Percentiles rank a stretch among this genome's conserved stretches.
Evolutionary conservation across 2,113 vertebrate genomes (phyloP).

Genomic region (Poeciliopsis prolifica): DNA sequence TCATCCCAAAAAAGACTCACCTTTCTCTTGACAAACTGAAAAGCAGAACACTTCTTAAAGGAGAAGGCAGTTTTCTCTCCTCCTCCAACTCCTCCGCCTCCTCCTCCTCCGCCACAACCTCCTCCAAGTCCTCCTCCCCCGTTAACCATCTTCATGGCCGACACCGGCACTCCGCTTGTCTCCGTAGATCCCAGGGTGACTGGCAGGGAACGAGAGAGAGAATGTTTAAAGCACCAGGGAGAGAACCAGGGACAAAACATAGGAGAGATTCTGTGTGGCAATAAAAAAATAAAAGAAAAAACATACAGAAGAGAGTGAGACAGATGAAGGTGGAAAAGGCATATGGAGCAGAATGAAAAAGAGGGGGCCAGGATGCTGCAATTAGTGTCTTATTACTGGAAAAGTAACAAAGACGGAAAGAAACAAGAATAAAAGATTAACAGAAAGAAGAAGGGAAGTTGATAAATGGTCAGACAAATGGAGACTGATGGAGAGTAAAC

Average conservation of each 20-base stretch:
- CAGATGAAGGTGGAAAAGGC: constrained; percentile 41
- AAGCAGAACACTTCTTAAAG: constrained; percentile 98
- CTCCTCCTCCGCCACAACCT: constrained; percentile 61
- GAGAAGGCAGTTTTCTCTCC: constrained; percentile 97
- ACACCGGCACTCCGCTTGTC: constrained; percentile 71
- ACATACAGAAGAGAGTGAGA: constrained; percentile 25
- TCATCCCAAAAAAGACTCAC: constrained; percentile 78
- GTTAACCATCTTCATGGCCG: constrained; percentile 92
- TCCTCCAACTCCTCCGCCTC: constrained; percentile 75
- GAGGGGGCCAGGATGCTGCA: constrained; percentile 22
- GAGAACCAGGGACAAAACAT: constrained; percentile 14
- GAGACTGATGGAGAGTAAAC: constrained; percentile 42
- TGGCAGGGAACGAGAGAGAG: constrained; percentile 21
- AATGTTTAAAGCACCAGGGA: constrained; percentile 17
- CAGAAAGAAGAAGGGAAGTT: neutral
- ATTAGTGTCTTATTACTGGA: constrained; percentile 25
- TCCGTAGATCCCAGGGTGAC: constrained; percentile 82
- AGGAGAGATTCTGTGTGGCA: constrained; percentile 6
- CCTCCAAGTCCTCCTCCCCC: constrained; percentile 79
- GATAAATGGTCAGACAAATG: constrained; percentile 2
- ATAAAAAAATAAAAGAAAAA: neutral
- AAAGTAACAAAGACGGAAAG: constrained; percentile 14
- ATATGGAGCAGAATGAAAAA: constrained; percentile 45
- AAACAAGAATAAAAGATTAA: constrained; percentile 12
- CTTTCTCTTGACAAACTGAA: constrained; percentile 99